These are phyloP conservation scores for Drosophila pseudotakahashii DNA, from an alignment of 2,888 invertebrate genomes.

Conservation along the genomic window DNA sequence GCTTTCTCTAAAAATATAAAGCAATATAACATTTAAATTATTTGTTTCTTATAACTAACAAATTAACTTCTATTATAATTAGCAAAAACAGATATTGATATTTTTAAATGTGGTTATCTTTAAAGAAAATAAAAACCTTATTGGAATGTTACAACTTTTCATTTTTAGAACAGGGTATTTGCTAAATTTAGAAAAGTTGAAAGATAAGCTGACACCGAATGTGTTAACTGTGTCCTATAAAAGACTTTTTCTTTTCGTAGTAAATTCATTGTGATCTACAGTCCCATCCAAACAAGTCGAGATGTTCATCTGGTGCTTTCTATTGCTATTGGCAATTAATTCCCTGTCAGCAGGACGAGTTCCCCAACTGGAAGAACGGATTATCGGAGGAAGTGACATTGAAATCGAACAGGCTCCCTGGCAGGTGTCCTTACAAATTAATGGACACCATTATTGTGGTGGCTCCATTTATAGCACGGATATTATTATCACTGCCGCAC, in stretches of 20 bases:
- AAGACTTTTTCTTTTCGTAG: not conserved
- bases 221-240: not conserved
- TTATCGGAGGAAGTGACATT: not conserved
- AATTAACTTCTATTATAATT: too few species aligned
- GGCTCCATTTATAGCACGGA: not conserved
- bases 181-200: too few species aligned
- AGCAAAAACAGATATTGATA: too few species aligned
- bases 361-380: not conserved
- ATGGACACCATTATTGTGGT: not conserved
- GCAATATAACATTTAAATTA: too few species aligned
- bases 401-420: constrained; percentile 1
- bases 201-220: too few species aligned
- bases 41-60: too few species aligned
- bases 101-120: too few species aligned
- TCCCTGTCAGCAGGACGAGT: not conserved
- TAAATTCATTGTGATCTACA: not conserved
- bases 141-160: too few species aligned
- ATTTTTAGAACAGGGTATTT: too few species aligned
- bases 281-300: not conserved
- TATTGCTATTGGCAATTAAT: not conserved
- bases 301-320: constrained; percentile 1
- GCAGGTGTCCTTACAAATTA: not conserved
- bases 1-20: too few species aligned
- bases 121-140: too few species aligned
- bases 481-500: not conserved